These are phyloP conservation scores for Dysmachus trigonus DNA, from an alignment of 2,888 invertebrate species.

Conservation along the genomic window DNA sequence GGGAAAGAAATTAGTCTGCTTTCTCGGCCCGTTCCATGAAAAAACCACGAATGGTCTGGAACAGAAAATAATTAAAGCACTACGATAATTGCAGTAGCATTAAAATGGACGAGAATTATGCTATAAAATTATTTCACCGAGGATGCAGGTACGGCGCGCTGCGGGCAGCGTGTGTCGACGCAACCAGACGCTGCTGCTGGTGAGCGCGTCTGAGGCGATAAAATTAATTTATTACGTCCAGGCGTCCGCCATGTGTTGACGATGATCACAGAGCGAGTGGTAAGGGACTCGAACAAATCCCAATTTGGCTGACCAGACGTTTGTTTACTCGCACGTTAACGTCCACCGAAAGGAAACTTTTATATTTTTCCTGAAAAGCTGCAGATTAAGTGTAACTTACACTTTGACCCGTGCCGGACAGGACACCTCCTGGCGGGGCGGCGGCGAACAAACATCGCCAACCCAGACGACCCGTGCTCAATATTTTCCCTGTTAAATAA, in stretches of 20 bases:
- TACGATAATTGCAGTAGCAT: not conserved
- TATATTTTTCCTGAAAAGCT: conserved; percentile 44
- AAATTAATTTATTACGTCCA: conserved; percentile 46
- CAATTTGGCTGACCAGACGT: conserved; percentile 44
- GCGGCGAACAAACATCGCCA: conserved; percentile 39
- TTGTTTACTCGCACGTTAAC: conserved; percentile 36
- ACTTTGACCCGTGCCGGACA: conserved; percentile 32
- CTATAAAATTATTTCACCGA: not conserved
- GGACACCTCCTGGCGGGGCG: not conserved
- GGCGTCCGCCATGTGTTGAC: conserved; percentile 40
- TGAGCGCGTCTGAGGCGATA: conserved; percentile 39
- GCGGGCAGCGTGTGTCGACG: not conserved
- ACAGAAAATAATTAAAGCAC: not conserved
- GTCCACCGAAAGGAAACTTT: conserved; percentile 40
- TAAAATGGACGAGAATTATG: not conserved
- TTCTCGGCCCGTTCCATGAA: not conserved
- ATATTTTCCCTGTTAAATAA: conserved; percentile 50
- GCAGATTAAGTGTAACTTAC: conserved; percentile 43
- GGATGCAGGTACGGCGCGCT: not conserved
- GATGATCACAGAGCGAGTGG: not conserved
- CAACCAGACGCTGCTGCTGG: conserved; percentile 35
- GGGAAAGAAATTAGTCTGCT: not conserved
- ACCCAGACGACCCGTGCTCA: conserved; percentile 43
- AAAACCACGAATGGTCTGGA: not conserved
- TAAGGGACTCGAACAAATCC: conserved; percentile 38